Percentiles rank a stretch among this genome's conserved stretches.
Evolutionary conservation across 2,797 vertebrate species (phyloP).

Genomic region (Cynodonichthys magdalenae): DNA sequence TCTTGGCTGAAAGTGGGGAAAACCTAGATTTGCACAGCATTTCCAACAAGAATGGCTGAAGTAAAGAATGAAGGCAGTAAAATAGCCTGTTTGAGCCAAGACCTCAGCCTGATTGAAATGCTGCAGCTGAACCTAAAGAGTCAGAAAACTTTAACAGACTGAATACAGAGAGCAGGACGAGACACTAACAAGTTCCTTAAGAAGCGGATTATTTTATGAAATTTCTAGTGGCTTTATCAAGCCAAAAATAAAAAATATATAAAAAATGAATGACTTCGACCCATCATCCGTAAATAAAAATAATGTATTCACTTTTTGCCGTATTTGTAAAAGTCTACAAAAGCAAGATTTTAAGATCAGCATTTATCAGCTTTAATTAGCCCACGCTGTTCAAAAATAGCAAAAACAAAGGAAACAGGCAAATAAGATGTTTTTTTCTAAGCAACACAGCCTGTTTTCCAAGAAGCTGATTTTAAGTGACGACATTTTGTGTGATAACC

Average conservation of each 20-base stretch:
- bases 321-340: background rate
- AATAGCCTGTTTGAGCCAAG: background rate
- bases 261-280: no score
- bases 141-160: no score
- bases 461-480: background rate
- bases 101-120: background rate
- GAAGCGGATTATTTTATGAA: no score
- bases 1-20: background rate
- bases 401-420: no score
- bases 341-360: background rate
- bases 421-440: background rate
- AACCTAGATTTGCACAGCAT: background rate
- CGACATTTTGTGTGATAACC: background rate
- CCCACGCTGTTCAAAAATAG: background rate
- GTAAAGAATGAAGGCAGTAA: background rate
- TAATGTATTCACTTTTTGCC: background rate
- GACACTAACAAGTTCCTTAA: background rate
- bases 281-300: no score
- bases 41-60: background rate
- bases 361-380: conserved; percentile 1
- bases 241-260: no score
- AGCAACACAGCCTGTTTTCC: background rate
- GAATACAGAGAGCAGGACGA: background rate
- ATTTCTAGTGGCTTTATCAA: no score
- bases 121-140: no score